phyloP scores from a whole-genome alignment of 2,888 invertebrate genomes.

The Drosophila seclusa region DNA sequence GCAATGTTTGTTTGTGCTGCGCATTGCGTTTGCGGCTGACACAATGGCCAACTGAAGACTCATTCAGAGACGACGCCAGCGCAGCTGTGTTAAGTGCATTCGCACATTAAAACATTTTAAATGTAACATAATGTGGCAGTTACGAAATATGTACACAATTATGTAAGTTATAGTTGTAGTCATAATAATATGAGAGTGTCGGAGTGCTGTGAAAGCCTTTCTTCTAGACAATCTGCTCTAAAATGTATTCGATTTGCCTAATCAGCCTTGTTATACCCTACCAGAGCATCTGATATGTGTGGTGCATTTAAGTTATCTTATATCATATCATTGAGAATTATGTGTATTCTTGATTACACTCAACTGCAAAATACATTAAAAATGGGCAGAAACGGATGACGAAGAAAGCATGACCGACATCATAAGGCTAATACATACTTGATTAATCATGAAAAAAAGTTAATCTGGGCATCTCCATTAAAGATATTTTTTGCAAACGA shows the following conservation, averaged over 20 bases:
- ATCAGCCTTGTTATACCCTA: slow-evolving; percentile 3
- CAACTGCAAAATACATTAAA: no score
- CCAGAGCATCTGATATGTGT: background rate
- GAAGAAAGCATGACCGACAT: background rate
- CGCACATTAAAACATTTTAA: slow-evolving; percentile 60
- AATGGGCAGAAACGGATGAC: no score
- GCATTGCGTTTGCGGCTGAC: slow-evolving; percentile 21
- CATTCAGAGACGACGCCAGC: slow-evolving; percentile 47
- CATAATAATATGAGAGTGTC: slow-evolving; percentile 3
- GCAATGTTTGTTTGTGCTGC: slow-evolving; percentile 36
- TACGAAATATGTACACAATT: slow-evolving; percentile 6
- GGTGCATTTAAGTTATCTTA: background rate
- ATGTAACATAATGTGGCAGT: slow-evolving; percentile 27
- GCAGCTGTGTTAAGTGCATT: slow-evolving; percentile 70
- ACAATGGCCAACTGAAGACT: slow-evolving; percentile 53
- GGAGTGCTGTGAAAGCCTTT: slow-evolving; percentile 10
- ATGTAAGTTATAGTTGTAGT: background rate
- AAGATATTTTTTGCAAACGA: background rate
- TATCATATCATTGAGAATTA: background rate
- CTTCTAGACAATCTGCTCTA: slow-evolving; percentile 41
- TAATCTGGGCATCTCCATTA: background rate
- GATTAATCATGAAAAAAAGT: background rate
- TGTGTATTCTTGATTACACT: background rate
- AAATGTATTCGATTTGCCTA: slow-evolving; percentile 79
- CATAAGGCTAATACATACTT: background rate